Base-by-base conservation (phyloP, 2,113 vertebrate genomes). In the Hippocampus zosterae region DNA sequence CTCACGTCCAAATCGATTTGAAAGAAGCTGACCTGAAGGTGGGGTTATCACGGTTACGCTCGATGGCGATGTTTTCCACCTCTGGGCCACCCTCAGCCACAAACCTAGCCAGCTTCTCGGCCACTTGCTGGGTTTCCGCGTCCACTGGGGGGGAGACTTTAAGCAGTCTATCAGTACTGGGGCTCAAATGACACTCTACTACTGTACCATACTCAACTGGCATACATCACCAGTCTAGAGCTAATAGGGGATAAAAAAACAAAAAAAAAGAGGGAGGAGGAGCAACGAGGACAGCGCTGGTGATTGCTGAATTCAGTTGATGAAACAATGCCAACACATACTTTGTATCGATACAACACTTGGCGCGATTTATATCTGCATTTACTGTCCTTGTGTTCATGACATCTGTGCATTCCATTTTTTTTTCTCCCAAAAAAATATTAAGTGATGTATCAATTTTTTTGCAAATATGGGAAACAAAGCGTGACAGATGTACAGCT, bases 91-190 rank as follows among this genome's bases (percentile, higher is more conserved):
- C 94, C 8, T 97, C 95, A 0, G 94, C 96, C 89, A 98, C 93
- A 87, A 95, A 93, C 88, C 81, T 92, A 81, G 96, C 96, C 89
- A 98, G 91, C 79, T 94, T 95, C 91, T 95, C 94, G 67, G 93
- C 94, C 84, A 96, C 93, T 80, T 91, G 93, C 92, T 92, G 94
- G 80, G 88, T 93, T 86, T 96, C 95, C 84, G 93, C 89, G 9
- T 98, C 96, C 91, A 95, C 96, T 96, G 95, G 93, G 94, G 95
- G 94, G 94, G 94, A 96, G 94, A 97, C 95, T 98, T 98, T 96
- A 98, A 98, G 96, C 94, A 96, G 94, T 92, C 94, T 95, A 94
- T 98, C 93, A 98, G 94, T 96, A 96, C 94, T 93, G 91, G 90
- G 85, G 89, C 90, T 94, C 95, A 94, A 96, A 91, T 94, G 94